Evolutionary conservation across 2,888 invertebrate genomes (phyloP), one percentile per base, ranked within the genome.

Genomic region (Lasioglossum zephyrum): DNA sequence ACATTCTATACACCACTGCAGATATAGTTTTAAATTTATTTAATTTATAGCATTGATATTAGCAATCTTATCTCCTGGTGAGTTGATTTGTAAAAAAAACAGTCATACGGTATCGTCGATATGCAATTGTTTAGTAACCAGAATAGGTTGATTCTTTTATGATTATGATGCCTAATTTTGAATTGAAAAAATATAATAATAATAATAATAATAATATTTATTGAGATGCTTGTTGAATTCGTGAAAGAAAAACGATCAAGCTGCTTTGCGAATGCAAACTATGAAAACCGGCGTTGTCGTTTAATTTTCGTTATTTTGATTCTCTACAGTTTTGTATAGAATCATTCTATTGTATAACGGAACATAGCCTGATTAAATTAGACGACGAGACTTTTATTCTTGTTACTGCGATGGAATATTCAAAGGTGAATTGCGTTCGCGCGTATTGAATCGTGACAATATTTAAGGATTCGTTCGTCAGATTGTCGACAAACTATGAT

Each of bases 321-420:
- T 80, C 78, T 81, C 78, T 83, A 80, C 75, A 83, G 83, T 83
- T 83, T 86, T 87, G 70, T 86, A 86, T 72, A 79, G 86, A 82
- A 9, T 73, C 77, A 73, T 73, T 81, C 63, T 47, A 78, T 31
- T 8, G 63, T 63, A 63, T 41, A 70, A 76, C 70, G 60, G 13
- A 26, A 72, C 72, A 80, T 82, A 79, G 66, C 73, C 70, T 60
- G 36, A 77, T 66, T 77, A 72, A 79, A 86, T 79, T 85, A 87
- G 86, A 80, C 66, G 79, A 81, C 72, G 73, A 83, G 82, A 86
- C 77, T 85, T 81, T 87, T 87, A 87, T 86, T 87, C 84, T 86
- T 87, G 87, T 86, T 86, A 87, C 84, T 81, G 81, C 79, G 78
- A 82, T 76, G 73, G 66, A 82, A 85, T 82, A 75, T 80, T 69